Evolutionary conservation across 2,888 invertebrate genomes (phyloP).

Genomic region (Brachypalpus laphriformis): DNA sequence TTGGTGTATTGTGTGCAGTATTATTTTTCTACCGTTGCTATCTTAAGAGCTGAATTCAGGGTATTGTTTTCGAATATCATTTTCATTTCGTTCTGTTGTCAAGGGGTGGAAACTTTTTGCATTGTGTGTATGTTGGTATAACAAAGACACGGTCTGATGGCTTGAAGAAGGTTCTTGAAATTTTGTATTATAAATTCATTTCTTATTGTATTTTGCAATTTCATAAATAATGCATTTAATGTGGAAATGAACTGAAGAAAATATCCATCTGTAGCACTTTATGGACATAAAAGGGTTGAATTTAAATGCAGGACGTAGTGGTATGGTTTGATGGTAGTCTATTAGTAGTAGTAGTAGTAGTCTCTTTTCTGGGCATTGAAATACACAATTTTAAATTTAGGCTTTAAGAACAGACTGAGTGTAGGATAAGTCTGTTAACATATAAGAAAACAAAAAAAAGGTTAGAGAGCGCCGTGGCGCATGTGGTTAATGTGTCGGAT

Average conservation of each 20-base stretch:
- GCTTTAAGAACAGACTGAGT: too few species aligned
- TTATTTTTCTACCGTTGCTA: background rate
- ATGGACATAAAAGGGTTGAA: background rate
- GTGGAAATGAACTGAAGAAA: background rate
- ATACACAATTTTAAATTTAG: too few species aligned
- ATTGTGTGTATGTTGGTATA: background rate
- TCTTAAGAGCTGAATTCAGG: constrained; percentile 3
- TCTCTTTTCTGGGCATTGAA: too few species aligned
- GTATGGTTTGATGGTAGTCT: too few species aligned
- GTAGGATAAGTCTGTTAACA: too few species aligned
- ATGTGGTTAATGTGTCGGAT: too few species aligned
- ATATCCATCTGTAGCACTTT: background rate
- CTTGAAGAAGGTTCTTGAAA: constrained; percentile 1
- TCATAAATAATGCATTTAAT: constrained; percentile 20
- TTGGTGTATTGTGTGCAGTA: background rate
- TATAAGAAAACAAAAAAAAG: too few species aligned
- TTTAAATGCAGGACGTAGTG: background rate
- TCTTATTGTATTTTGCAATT: background rate
- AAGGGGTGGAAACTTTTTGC: background rate
- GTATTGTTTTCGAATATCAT: constrained; percentile 25
- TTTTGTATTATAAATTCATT: constrained; percentile 4
- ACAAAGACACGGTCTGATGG: background rate
- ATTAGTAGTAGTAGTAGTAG: too few species aligned
- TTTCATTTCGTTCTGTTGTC: background rate
- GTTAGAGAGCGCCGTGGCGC: too few species aligned